A percentile compares a stretch with the other conserved stretches of the same genome.
These are phyloP conservation scores for Eonycteris spelaea DNA, from an alignment of 2,113 vertebrate species.

Conservation along the genomic window DNA sequence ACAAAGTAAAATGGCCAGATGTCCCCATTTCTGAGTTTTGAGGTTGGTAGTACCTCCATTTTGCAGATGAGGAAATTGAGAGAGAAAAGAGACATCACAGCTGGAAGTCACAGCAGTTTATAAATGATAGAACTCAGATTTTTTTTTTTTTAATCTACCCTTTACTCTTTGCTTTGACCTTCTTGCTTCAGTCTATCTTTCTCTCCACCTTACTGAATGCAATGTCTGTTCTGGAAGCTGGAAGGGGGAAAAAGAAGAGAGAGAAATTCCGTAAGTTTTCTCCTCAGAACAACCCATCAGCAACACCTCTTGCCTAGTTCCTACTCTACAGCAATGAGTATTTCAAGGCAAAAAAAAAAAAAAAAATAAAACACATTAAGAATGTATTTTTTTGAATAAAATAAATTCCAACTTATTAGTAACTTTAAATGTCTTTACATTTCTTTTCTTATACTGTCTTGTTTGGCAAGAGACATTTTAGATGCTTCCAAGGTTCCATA, in stretches of 20 bases:
- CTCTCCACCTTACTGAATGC: neutral
- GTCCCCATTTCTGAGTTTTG: neutral
- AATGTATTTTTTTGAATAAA: neutral
- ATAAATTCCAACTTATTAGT: neutral
- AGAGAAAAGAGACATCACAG: neutral
- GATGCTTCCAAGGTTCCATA: neutral
- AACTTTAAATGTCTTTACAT: neutral
- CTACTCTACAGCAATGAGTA: neutral
- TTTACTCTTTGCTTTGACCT: neutral
- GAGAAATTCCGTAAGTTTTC: neutral
- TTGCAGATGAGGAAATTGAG: neutral
- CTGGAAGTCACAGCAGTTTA: neutral
- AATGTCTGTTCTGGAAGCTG: neutral
- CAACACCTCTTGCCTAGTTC: neutral
- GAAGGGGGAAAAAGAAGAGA: neutral
- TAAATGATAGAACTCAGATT: neutral
- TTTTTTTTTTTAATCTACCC: neutral
- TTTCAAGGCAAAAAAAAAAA: neutral
- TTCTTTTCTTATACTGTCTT: neutral
- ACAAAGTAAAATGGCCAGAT: neutral
- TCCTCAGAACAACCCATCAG: neutral
- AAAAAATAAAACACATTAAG: neutral
- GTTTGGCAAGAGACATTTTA: neutral
- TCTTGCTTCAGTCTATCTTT: neutral
- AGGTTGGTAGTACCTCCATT: neutral